Base-by-base conservation (phyloP, 2,888 invertebrate species). In the Drosophila falleni region DNA sequence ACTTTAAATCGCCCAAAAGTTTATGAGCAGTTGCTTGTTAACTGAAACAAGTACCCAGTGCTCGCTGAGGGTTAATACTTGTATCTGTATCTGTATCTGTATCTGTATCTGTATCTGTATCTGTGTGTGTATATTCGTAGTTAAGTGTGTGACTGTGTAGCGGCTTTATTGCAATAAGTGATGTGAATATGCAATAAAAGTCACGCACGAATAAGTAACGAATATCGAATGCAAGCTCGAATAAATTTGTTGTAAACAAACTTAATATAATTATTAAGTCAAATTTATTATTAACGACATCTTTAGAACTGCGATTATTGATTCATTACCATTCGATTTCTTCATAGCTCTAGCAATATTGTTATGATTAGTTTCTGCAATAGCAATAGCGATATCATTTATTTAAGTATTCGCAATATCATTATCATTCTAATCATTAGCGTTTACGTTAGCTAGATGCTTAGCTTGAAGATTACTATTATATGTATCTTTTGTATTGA, bases 1-100 rank as follows among this genome's bases (percentile, higher is more conserved):
- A 71, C 73, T 83, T 78, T 83, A 87, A 87, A 74, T 63, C 68
- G 51, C 53, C 53, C 60, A 61, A 78, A 87, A 80, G 58, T 72
- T 87, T 83, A 56, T 46, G 60, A 69, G 60, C 68, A 47, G 47
- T 50, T 61, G 67, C 80, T 80, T 71, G 66, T 60, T 72, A 71
- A 63, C 72, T 51, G 68, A 71, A 55, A 66, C 75, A 68, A 80
- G 69, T 68, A 61, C 41, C 70, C 61, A 80, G 77, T 61, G 69
- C 55, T 74, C 29, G 53, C 54, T 64, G 51, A 47, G 65, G 71
- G 44, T 66, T 63, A 39, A 59, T 47, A 26, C 60, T 10, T 51
- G 19, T 47, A 39, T 61, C 0, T 51, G 11, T 41, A n/a, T 41
- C 31, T 47, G 31, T 63, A 13, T 64, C 26, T 42, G 23, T 54